Percentiles rank a stretch among this genome's conserved stretches.
phyloP scores from a whole-genome alignment of 30 jellyfish, hydroid and myxozoan genomes.

The Hydractinia echinata region DNA sequence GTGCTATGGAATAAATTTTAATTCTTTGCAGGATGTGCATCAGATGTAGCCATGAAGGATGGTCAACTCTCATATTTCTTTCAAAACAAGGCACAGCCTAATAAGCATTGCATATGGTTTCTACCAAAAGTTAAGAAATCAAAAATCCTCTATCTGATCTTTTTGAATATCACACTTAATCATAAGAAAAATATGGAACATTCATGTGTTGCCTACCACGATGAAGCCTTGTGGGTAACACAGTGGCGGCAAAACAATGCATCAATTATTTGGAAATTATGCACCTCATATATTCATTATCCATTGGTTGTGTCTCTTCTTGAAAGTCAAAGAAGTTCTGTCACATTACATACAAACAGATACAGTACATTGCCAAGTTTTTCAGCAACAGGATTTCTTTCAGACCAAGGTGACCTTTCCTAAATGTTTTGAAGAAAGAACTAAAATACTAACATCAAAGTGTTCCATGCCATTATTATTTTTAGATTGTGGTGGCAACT shows the following conservation, averaged over 20 bases:
- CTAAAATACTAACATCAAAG: background rate
- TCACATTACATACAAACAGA: background rate
- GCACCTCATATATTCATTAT: background rate
- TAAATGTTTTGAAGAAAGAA: no score
- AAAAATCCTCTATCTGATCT: background rate
- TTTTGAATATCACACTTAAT: background rate
- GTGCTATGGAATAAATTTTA: no score
- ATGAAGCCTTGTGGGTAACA: constrained; percentile 4
- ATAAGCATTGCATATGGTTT: constrained; percentile 5
- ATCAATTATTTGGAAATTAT: background rate
- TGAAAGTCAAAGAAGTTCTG: background rate
- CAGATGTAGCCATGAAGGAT: no score
- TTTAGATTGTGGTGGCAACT: background rate
- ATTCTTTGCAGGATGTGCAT: no score
- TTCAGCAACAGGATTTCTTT: constrained; percentile 6
- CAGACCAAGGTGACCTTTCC: background rate
- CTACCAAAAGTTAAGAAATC: background rate
- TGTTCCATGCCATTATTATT: background rate
- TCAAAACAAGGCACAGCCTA: background rate
- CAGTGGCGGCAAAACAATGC: background rate
- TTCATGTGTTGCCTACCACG: background rate
- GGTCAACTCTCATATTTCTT: no score
- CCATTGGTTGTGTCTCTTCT: background rate
- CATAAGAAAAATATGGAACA: background rate
- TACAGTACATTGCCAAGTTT: background rate